Evolutionary conservation across 2,113 vertebrate species (phyloP).

Genomic region (Phocoena phocoena): DNA sequence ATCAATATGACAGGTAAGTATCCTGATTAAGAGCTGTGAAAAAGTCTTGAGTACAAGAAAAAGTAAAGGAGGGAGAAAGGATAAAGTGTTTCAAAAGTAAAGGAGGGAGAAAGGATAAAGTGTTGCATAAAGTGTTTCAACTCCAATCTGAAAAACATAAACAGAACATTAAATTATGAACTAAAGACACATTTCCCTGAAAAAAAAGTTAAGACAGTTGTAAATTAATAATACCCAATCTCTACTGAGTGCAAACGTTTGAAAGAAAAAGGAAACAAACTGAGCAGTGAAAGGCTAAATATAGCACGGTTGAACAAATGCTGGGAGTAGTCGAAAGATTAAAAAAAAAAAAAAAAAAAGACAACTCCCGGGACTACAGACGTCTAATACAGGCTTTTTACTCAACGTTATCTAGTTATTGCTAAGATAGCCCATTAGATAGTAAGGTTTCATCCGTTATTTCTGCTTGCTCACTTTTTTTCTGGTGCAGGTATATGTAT

Average conservation of each 20-base stretch:
- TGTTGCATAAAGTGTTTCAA: not conserved
- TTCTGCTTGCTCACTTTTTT: not conserved
- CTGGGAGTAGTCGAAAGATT: not conserved
- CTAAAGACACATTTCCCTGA: not conserved
- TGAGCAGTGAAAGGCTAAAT: not conserved
- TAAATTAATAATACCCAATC: not conserved
- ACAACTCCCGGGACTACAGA: not conserved
- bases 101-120: not conserved
- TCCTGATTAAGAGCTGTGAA: not conserved
- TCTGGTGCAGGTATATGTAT: not conserved
- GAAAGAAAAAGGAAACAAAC: not conserved
- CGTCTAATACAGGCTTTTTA: not conserved
- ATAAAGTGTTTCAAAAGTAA: not conserved
- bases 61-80: not conserved
- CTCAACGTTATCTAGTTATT: not conserved
- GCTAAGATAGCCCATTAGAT: not conserved
- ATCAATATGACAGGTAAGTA: not conserved
- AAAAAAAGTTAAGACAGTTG: not conserved
- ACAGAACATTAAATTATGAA: not conserved
- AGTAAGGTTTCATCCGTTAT: not conserved
- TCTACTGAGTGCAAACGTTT: not conserved
- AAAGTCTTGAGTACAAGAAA: not conserved
- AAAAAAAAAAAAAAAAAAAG: not conserved
- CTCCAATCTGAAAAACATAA: not conserved
- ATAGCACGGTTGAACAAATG: not conserved